Evolutionary conservation across 2,888 invertebrate genomes (phyloP).

Genomic region (Cephus rjabovi): DNA sequence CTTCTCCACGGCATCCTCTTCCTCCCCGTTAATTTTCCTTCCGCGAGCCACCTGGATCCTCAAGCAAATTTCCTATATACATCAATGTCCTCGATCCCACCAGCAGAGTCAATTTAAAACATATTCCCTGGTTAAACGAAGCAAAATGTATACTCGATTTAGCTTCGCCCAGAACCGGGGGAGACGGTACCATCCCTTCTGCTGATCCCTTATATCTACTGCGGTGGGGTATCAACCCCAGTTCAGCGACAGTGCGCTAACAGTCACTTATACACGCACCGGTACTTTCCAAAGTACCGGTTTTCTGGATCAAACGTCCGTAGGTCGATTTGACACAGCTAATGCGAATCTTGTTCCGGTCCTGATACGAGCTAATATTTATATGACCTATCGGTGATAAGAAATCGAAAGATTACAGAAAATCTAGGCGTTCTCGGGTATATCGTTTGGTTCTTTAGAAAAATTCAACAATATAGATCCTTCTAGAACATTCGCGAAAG

Average conservation of each 20-base stretch:
- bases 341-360: not conserved
- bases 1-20: not conserved
- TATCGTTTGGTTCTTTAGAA: not conserved
- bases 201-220: conserved; percentile 30
- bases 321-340: not conserved
- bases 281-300: not conserved
- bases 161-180: conserved; percentile 31
- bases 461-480: not conserved
- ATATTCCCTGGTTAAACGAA: conserved; percentile 63
- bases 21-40: conserved; percentile 4
- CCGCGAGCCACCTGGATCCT: not conserved
- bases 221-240: conserved; percentile 40
- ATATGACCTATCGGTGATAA: not conserved
- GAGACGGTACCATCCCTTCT: conserved; percentile 27
- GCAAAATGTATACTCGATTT: conserved; percentile 64
- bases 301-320: conserved; percentile 8
- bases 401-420: not conserved
- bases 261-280: conserved; percentile 51
- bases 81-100: conserved; percentile 29
- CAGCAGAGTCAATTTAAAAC: conserved; percentile 59
- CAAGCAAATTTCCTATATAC: not conserved
- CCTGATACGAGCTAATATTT: not conserved
- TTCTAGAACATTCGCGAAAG: not conserved
- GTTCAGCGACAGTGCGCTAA: conserved; percentile 52
- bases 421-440: not conserved